phyloP scores from a whole-genome alignment of 2,113 vertebrate genomes.

The Prionailurus viverrinus region DNA sequence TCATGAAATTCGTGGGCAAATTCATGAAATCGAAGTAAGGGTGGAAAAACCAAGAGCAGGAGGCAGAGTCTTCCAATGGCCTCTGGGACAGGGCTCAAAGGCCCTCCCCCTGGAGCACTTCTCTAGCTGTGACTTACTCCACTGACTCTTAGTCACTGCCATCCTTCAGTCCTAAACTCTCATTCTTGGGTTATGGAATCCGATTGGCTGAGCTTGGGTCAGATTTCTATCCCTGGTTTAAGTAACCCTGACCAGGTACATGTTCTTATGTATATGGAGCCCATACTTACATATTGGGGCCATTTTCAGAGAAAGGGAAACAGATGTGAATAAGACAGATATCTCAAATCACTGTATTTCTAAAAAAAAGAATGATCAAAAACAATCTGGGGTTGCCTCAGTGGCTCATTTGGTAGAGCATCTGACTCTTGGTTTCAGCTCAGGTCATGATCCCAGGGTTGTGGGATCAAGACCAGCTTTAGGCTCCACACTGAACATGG shows the following conservation, averaged over 20 bases:
- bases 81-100: background rate
- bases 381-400: background rate
- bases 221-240: background rate
- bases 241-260: background rate
- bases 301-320: conserved; percentile 35
- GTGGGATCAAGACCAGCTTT: too few relatives aligned
- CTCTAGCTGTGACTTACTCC: background rate
- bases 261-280: background rate
- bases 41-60: background rate
- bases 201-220: background rate
- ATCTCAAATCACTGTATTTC: background rate
- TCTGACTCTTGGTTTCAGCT: too few relatives aligned
- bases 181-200: background rate
- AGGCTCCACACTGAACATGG: too few relatives aligned
- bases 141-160: background rate
- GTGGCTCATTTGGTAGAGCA: too few relatives aligned
- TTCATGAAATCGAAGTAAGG: conserved; percentile 34
- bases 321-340: background rate
- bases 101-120: background rate
- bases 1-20: background rate
- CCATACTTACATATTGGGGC: background rate
- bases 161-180: background rate
- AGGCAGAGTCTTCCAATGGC: background rate
- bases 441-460: too few relatives aligned
- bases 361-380: background rate